phyloP scores from a whole-genome alignment of 2,113 vertebrate species.

The Ornithorhynchus anatinus region DNA sequence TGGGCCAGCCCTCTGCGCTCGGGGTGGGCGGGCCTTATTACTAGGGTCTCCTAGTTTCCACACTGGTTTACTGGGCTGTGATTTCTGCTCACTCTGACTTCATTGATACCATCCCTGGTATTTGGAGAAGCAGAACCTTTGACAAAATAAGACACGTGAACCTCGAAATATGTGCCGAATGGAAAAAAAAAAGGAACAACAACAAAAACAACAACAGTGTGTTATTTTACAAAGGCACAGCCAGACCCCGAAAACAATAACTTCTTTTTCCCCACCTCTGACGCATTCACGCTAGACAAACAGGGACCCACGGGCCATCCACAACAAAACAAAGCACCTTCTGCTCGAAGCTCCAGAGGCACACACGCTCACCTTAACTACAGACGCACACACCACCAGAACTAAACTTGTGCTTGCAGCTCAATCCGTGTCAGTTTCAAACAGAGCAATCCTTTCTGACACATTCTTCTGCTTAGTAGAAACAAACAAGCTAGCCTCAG shows the following conservation, averaged over 20 bases:
- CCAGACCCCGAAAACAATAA: slow-evolving; percentile 13
- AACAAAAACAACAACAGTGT: slow-evolving; percentile 5
- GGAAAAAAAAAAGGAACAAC: not conserved
- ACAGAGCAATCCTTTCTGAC: not conserved
- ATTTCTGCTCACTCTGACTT: slow-evolving; percentile 69
- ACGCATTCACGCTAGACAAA: no score
- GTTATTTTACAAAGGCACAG: not conserved
- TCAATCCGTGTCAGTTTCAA: not conserved
- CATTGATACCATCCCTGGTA: slow-evolving; percentile 53
- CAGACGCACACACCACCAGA: no score
- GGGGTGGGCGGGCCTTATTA: slow-evolving; percentile 61
- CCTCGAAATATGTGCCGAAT: slow-evolving; percentile 10
- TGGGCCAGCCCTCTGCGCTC: slow-evolving; percentile 62
- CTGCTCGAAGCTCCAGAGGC: no score
- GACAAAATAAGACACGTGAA: slow-evolving; percentile 50
- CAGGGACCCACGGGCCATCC: no score
- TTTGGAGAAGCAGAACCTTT: slow-evolving; percentile 43
- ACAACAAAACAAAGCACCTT: no score
- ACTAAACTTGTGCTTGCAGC: no score
- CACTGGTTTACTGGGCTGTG: slow-evolving; percentile 49
- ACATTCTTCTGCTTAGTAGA: slow-evolving; percentile 6
- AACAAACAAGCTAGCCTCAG: no score
- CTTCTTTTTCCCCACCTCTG: no score
- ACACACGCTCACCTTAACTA: no score
- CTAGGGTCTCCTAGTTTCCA: slow-evolving; percentile 59